A percentile compares a stretch with the other conserved stretches of the same genome.
phyloP scores from a whole-genome alignment of 2,113 vertebrate genomes.

The human (Homo sapiens) region GRCh38 chr14:38568001-38568500 shows the following conservation, averaged over 20 bases:
- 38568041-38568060: conserved; percentile 53
- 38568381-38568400: neutral
- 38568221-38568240: conserved; percentile 45
- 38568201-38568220: conserved; percentile 58
- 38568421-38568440: neutral
- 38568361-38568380: conserved; percentile 14
- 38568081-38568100: conserved; percentile 31
- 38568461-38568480: neutral
- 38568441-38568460: neutral
- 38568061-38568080: conserved; percentile 40
- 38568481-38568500: neutral
- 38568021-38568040: conserved; percentile 30
- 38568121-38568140: conserved; percentile 9
- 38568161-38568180: conserved; percentile 50
- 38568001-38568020: conserved; percentile 61
- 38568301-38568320: conserved; percentile 58
- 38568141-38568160: neutral
- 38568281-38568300: conserved; percentile 70
- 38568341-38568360: conserved; percentile 41
- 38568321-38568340: conserved; percentile 56
- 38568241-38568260: conserved; percentile 64
- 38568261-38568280: conserved; percentile 66
- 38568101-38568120: conserved; percentile 18
- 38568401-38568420: neutral
- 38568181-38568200: conserved; percentile 61